These are phyloP conservation scores for Anguilla rostrata DNA, from an alignment of 2,113 vertebrate genomes.

Conservation along the genomic window DNA sequence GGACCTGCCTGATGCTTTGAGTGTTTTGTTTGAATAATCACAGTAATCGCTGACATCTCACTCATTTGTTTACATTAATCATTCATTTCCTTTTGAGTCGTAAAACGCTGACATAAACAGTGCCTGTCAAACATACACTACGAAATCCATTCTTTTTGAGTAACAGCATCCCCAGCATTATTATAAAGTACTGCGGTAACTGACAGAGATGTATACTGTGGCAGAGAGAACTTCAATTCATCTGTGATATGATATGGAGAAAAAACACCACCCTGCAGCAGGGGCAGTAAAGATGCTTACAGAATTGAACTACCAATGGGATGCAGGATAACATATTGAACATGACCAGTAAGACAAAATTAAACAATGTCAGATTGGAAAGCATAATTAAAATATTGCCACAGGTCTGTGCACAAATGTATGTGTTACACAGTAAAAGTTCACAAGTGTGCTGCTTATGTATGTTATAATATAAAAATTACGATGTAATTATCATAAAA, in stretches of 20 bases:
- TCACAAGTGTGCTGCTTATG: no score
- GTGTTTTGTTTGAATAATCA: not conserved
- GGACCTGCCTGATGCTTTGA: not conserved
- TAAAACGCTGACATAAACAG: not conserved
- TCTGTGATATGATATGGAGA: not conserved
- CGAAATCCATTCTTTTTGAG: not conserved
- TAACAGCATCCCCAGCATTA: not conserved
- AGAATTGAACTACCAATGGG: not conserved
- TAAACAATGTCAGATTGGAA: not conserved
- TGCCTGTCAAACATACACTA: not conserved
- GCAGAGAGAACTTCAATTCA: not conserved
- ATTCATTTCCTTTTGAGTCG: not conserved
- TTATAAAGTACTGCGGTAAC: not conserved
- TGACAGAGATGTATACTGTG: not conserved
- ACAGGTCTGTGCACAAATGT: not conserved
- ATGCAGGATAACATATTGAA: not conserved
- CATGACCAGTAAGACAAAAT: not conserved
- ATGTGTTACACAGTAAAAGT: not conserved
- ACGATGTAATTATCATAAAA: no score
- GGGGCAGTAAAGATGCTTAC: not conserved
- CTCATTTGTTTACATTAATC: slow-evolving; percentile 1
- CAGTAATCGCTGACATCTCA: not conserved
- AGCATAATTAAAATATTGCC: not conserved
- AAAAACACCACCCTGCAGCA: not conserved
- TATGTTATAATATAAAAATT: no score